These are phyloP conservation scores for Panthera leo DNA, from an alignment of 2,113 vertebrate species.

Conservation along the genomic window DNA sequence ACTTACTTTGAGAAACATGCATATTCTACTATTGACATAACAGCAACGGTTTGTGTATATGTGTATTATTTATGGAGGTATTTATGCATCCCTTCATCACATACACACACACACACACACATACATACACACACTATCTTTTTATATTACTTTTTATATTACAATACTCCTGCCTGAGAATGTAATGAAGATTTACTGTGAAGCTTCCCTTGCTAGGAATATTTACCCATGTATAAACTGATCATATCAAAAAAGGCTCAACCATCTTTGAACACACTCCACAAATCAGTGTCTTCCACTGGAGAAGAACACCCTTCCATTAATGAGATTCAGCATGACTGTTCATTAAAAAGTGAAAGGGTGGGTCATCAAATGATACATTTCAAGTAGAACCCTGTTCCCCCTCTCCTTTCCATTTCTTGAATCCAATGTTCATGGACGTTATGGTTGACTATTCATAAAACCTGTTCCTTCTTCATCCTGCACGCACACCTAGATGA, in stretches of 20 bases:
- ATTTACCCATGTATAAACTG: not conserved
- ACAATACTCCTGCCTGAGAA: not conserved
- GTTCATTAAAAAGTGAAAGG: not conserved
- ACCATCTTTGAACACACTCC: not conserved
- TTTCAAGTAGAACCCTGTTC: not conserved
- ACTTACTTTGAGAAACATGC: slow-evolving; percentile 13
- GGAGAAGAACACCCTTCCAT: not conserved
- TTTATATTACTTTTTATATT: not conserved
- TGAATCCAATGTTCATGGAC: not conserved
- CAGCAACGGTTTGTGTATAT: not conserved
- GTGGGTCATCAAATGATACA: not conserved
- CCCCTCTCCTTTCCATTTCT: not conserved
- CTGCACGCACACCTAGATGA: not conserved
- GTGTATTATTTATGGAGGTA: not conserved
- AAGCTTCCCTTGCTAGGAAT: not conserved
- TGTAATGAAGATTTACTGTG: not conserved
- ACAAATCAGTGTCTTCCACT: not conserved
- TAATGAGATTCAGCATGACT: not conserved
- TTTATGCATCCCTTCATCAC: too few species aligned
- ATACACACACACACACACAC: not conserved
- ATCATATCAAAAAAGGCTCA: not conserved
- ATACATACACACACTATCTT: not conserved
- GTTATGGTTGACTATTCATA: not conserved
- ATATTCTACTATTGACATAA: not conserved
- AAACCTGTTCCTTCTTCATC: not conserved